Percentiles rank a stretch among this genome's conserved stretches.
These are phyloP conservation scores for Agrotis exclamationis DNA, from an alignment of 2,888 invertebrate genomes.

Conservation along the genomic window DNA sequence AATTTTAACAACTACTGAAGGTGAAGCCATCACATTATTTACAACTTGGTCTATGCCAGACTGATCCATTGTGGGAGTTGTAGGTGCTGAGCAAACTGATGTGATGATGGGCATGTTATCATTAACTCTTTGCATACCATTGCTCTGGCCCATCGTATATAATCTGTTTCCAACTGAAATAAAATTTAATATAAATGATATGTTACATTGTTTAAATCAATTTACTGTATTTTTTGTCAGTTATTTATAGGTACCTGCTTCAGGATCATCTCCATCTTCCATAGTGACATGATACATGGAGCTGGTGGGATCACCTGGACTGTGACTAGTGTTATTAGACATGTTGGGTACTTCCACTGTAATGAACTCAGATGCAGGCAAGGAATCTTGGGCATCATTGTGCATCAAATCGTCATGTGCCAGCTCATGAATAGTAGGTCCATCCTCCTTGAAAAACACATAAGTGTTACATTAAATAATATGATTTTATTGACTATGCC, in stretches of 20 bases:
- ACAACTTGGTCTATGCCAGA: slow-evolving; percentile 68
- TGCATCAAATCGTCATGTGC: slow-evolving; percentile 86
- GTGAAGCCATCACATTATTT: slow-evolving; percentile 67
- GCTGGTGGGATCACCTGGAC: slow-evolving; percentile 70
- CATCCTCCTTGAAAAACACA: slow-evolving; percentile 83
- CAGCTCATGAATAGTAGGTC: slow-evolving; percentile 89
- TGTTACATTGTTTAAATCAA: no score
- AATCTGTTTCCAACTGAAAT: slow-evolving; percentile 75
- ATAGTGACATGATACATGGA: slow-evolving; percentile 85
- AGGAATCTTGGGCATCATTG: slow-evolving; percentile 80
- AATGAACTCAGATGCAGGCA: slow-evolving; percentile 76
- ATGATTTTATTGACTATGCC: background rate
- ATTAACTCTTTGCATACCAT: slow-evolving; percentile 67
- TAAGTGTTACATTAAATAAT: background rate
- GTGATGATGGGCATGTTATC: slow-evolving; percentile 74
- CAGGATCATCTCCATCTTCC: slow-evolving; percentile 86
- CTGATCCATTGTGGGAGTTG: slow-evolving; percentile 65
- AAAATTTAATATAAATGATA: slow-evolving; percentile 1
- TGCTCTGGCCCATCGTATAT: slow-evolving; percentile 71
- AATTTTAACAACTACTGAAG: slow-evolving; percentile 67
- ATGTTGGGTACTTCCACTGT: slow-evolving; percentile 73
- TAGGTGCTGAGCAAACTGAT: slow-evolving; percentile 74
- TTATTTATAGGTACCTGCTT: slow-evolving; percentile 73
- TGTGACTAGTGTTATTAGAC: slow-evolving; percentile 60
- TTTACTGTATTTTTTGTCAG: background rate